Base-by-base conservation (phyloP, 1,140 invertebrate species). In the Drosophila neocordata region DNA sequence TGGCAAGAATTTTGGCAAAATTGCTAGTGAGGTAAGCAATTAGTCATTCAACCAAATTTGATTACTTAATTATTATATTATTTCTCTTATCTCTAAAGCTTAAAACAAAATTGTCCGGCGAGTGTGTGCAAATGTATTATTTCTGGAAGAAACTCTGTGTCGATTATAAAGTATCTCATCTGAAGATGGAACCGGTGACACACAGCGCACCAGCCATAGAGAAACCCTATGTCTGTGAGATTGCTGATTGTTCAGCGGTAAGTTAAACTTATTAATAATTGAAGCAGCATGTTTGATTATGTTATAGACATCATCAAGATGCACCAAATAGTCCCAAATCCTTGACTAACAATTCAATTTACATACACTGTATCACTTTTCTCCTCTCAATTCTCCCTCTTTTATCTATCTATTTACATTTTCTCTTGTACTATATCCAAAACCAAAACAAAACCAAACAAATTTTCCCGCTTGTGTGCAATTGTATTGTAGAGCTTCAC, bases 91-190 rank as follows among this genome's bases (percentile, higher is more conserved):
- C 66, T 51, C 0, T 92, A 92, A 91, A 97, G 96, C 93, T 98
- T 82, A 94, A 94, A 80, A 96, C 95, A 20, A 99, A 99, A 93
- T 94, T 95, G 52, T 95, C 96, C 4, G 98, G 97, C 89, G 97
- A 99, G 89, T 99, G 98, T 93, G 94, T 99, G 78, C 97, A 98
- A 93, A 99, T 99, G 92, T 99, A 99, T 92, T 99, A 99, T 92
- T 94, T 99, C 78, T 99, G 98, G 98, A 99, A 99, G 92, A 98
- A 98, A 92, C 94, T 97, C 12, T 98, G 97, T 77, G 95, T 96
- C 60, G 96, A 98, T 90, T 88, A 88, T 41, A 95, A 94, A 74
- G 88, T 90, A 4, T 87, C 90, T 7, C 89, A 92, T 57, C 48
- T 92, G 11, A 91, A 90, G 61, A 81, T 83, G 75, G 83, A 88